Evolutionary conservation across 2,888 invertebrate genomes (phyloP), one percentile per base, ranked within the genome.

Genomic region (Lypha dubia): DNA sequence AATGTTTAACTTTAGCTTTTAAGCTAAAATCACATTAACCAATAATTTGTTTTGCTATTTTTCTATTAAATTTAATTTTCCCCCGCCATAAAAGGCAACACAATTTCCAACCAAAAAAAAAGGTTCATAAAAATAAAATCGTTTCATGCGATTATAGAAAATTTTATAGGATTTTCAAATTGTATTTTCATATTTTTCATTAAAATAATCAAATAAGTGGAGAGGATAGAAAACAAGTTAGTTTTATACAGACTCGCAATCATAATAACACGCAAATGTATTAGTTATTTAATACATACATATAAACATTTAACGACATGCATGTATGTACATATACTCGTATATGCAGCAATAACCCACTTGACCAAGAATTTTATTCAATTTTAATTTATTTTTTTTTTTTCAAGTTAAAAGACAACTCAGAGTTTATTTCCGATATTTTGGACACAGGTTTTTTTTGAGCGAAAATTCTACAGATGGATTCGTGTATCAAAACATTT

Each of bases 121-220:
- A 38, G 11, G 70, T 22, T 13, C 49, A 68, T 62, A 58, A 68
- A 46, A 73, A 60, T 76, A 24, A 65, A 70, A 73, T 65, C 63
- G 53, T 17, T 67, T 68, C 63, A 83, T 74, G 74, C 63, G 74
- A 73, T 83, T 74, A 74, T 67, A 58, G 49, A 13, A 53, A 74
- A 70, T 63, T 83, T 75, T 79, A 79, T 74, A 56, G 41, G 53
- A 79, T 83, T 79, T 83, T 68, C 28, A 44, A 62, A 83, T 68
- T 68, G 15, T 58, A 56, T 60, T 68, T 71, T 44, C 65, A 71
- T 73, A 76, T 56, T 68, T 70, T 65, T 32, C 35, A 11, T 73
- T 38, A 17, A 63, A 56, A 63, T 41, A 62, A 73, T 68, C 62
- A 53, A 79, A 44, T 38, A 35, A 41, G 38, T 1, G 28, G 51